phyloP scores from a whole-genome alignment of 2,113 vertebrate species.

The Oncorhynchus masou region DNA sequence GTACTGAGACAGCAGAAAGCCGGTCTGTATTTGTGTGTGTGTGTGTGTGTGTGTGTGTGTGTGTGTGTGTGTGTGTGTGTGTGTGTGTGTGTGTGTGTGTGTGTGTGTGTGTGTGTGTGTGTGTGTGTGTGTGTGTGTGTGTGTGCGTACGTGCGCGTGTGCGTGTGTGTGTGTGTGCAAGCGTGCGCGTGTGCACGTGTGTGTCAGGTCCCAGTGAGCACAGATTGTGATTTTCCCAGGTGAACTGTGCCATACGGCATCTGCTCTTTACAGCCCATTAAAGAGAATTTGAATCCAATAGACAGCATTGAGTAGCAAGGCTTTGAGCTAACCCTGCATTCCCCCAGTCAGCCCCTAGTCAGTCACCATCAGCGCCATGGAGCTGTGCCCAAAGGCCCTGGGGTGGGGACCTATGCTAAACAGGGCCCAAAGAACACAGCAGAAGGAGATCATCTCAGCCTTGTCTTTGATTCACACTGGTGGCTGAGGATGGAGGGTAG shows the following conservation, averaged over 20 bases:
- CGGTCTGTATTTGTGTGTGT: neutral
- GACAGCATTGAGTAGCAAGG: constrained; percentile 58
- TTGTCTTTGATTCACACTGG: constrained; percentile 56
- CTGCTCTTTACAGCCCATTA: constrained; percentile 61
- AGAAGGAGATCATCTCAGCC: constrained; percentile 62
- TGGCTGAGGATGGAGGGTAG: constrained; percentile 50
- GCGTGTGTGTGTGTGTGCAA: constrained; percentile 13
- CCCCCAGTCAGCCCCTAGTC: constrained; percentile 40
- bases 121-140: too few relatives aligned
- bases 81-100: too few relatives aligned
- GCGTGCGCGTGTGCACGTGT: neutral
- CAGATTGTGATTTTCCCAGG: constrained; percentile 76
- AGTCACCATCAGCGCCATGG: constrained; percentile 48
- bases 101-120: too few relatives aligned
- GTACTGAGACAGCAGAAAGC: constrained; percentile 67
- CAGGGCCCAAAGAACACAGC: constrained; percentile 59
- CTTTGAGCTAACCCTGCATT: constrained; percentile 37
- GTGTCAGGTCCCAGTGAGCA: constrained; percentile 26
- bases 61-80: too few relatives aligned
- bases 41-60: too few relatives aligned
- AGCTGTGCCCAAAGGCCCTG: constrained; percentile 66
- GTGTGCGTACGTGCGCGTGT: too few relatives aligned
- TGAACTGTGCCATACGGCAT: constrained; percentile 66
- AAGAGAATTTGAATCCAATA: constrained; percentile 55
- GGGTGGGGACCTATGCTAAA: constrained; percentile 70